Percentiles rank a stretch among this genome's conserved stretches.
These are phyloP conservation scores for Julus scanicus DNA, from an alignment of 2,888 invertebrate species.

Conservation along the genomic window DNA sequence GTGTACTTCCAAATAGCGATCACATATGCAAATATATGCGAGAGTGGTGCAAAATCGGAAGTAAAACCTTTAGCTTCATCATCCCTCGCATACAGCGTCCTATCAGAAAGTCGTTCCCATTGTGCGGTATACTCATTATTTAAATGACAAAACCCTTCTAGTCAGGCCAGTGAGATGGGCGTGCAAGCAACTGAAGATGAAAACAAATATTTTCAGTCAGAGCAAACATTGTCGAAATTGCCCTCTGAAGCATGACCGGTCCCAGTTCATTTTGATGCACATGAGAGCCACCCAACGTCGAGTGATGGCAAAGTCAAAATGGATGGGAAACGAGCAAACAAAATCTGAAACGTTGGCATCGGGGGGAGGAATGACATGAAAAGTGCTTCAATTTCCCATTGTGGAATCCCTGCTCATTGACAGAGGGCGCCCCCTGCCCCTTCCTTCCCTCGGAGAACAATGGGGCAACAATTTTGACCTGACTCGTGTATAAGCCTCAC, in stretches of 20 bases:
- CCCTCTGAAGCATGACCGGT: constrained; percentile 1
- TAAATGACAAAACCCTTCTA: constrained; percentile 32
- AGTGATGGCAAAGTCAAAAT: constrained; percentile 21
- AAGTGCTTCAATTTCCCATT: constrained; percentile 7
- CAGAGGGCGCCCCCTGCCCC: neutral
- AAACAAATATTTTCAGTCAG: constrained; percentile 31
- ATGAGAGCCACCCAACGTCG: constrained; percentile 3
- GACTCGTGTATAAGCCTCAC: constrained; percentile 7
- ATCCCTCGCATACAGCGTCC: neutral
- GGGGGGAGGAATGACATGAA: constrained; percentile 15
- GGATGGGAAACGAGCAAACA: neutral
- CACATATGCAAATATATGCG: no score
- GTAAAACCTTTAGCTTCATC: no score
- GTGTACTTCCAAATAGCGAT: no score
- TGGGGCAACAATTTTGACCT: constrained; percentile 6
- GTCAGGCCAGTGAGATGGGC: neutral
- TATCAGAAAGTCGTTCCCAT: neutral
- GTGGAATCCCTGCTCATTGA: no score
- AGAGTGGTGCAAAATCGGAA: neutral
- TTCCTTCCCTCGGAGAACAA: neutral
- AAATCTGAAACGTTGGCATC: neutral
- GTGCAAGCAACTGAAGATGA: neutral
- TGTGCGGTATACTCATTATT: neutral
- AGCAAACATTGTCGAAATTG: constrained; percentile 2
- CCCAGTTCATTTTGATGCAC: neutral